Evolutionary conservation across 2,888 invertebrate genomes (phyloP), one percentile per base, ranked within the genome.

Genomic region (Drosophila infuscata): DNA sequence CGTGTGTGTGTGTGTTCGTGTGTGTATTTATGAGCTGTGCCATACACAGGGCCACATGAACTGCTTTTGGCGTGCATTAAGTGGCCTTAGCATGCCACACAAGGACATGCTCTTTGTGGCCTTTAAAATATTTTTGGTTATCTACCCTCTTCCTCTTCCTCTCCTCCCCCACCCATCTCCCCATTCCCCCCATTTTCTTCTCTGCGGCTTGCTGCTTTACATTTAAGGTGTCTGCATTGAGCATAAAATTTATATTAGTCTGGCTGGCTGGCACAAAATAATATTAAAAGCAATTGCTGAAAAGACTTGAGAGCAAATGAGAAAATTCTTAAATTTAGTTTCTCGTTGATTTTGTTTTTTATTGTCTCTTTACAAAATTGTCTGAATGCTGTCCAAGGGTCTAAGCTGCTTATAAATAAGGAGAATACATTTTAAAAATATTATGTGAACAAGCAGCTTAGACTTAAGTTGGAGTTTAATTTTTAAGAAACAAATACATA

Each of bases 21-120:
- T 72, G 64, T 53, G 62, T 83, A 85, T 88, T 83, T 83, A 83
- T 88, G 81, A 76, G 72, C 61, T 70, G 54, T 64, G 43, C 43
- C 41, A 63, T 57, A 63, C 53, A 74, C 65, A 69, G 65, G 73
- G 69, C 51, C 51, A 69, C 68, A 76, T 79, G 75, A 89, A 86
- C 83, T 86, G 88, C 81, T 89, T 86, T 90, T 88, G 90, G 76
- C 78, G 70, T 87, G 90, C 83, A 90, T 91, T 91, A 90, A 91
- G 89, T 89, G 91, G 90, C 89, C 82, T 91, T 89, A 89, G 83
- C 80, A 74, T 87, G 83, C 88, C 81, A 70, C 87, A 83, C 88
- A 90, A 87, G 90, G 89, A 91, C 89, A 88, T 76, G 87, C 79
- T 76, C 79, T 84, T 81, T 88, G 90, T 73, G 89, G 90, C 87